Evolutionary conservation across 2,113 vertebrate species (phyloP).

Genomic region (Parus major): DNA sequence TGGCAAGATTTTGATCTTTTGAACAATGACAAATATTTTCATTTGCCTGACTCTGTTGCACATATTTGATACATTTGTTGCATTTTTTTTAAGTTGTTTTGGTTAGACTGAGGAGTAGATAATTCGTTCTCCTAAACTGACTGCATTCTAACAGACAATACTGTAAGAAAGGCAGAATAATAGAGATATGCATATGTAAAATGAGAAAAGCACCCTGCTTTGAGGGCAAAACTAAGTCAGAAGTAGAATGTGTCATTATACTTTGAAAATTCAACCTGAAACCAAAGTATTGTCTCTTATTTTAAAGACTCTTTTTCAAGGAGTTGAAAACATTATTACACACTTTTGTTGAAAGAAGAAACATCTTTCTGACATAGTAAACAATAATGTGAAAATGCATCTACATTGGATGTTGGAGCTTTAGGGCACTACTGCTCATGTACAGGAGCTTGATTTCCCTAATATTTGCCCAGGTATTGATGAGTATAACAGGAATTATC

Average conservation of each 20-base stretch:
- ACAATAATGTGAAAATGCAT: neutral
- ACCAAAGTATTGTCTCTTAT: neutral
- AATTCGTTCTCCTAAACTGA: neutral
- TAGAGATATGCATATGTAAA: neutral
- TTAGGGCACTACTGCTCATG: neutral
- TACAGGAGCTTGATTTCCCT: neutral
- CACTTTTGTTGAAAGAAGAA: neutral
- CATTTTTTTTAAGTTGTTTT: neutral
- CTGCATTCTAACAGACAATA: neutral
- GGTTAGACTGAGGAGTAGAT: neutral
- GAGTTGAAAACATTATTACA: neutral
- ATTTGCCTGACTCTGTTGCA: neutral
- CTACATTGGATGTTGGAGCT: neutral
- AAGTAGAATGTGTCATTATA: neutral
- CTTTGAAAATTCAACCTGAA: neutral
- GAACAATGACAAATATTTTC: neutral
- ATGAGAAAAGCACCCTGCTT: neutral
- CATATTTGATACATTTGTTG: neutral
- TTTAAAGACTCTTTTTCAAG: neutral
- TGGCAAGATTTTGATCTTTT: neutral
- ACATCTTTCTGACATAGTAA: neutral
- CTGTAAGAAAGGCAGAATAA: neutral
- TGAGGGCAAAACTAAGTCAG: neutral
- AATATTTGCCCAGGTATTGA: neutral
- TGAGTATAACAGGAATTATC: neutral